These are phyloP conservation scores for Apeira syringaria DNA, from an alignment of 2,888 invertebrate species.

Conservation along the genomic window DNA sequence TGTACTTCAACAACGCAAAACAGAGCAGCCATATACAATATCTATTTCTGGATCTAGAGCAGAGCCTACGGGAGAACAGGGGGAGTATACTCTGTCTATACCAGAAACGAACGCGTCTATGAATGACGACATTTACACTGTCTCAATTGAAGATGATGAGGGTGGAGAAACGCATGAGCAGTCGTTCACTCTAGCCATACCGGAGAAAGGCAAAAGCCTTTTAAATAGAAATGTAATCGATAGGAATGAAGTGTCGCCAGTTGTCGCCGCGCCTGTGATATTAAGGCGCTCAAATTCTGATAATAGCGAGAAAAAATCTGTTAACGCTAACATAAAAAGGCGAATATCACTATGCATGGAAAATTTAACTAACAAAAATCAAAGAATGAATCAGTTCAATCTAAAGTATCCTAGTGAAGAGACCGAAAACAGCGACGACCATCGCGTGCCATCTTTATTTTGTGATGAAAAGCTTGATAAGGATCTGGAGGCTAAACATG, in stretches of 20 bases:
- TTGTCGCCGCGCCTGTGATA: slow-evolving; percentile 73
- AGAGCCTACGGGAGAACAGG: slow-evolving; percentile 76
- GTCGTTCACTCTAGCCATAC: slow-evolving; percentile 73
- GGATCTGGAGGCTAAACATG: slow-evolving; percentile 62
- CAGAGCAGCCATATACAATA: slow-evolving; percentile 65
- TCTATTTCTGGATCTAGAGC: slow-evolving; percentile 76
- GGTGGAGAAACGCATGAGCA: slow-evolving; percentile 65
- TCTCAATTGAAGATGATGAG: slow-evolving; percentile 77
- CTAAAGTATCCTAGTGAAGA: slow-evolving; percentile 41
- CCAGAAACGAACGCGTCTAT: slow-evolving; percentile 78
- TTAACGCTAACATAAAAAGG: slow-evolving; percentile 62
- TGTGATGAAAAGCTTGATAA: slow-evolving; percentile 79
- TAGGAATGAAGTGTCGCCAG: slow-evolving; percentile 53
- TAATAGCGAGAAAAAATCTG: slow-evolving; percentile 67
- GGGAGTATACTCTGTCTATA: slow-evolving; percentile 77
- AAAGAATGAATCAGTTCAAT: slow-evolving; percentile 43
- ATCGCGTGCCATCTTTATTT: slow-evolving; percentile 75
- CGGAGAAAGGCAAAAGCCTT: slow-evolving; percentile 74
- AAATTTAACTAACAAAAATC: slow-evolving; percentile 54
- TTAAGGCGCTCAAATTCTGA: slow-evolving; percentile 77
- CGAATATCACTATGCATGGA: slow-evolving; percentile 74
- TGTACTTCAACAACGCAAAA: slow-evolving; percentile 55
- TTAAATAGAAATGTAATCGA: slow-evolving; percentile 66
- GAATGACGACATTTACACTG: slow-evolving; percentile 81
- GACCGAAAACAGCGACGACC: slow-evolving; percentile 64